These are phyloP conservation scores for Gymnogyps californianus DNA, from an alignment of 2,113 vertebrate genomes.

Conservation along the genomic window DNA sequence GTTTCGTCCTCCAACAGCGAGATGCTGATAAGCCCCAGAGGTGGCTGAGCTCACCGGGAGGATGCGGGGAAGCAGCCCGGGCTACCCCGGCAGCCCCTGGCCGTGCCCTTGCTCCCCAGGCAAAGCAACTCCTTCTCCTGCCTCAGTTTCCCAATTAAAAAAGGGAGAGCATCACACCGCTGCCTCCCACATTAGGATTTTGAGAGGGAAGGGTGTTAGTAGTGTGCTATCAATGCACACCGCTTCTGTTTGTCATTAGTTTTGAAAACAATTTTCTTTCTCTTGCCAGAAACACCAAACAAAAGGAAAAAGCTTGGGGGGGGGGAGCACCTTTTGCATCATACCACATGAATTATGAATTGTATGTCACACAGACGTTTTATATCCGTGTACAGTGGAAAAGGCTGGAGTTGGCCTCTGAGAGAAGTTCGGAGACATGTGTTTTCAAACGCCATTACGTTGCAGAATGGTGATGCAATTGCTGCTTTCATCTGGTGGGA, in stretches of 20 bases:
- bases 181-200: not conserved
- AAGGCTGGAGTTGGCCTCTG: not conserved
- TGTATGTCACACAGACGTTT: not conserved
- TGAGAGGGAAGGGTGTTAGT: not conserved
- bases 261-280: not conserved
- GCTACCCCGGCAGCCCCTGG: rapidly evolving
- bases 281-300: not conserved
- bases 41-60: not conserved
- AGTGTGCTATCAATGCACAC: rapidly evolving
- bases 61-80: not conserved
- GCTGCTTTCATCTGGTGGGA: not conserved
- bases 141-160: not conserved
- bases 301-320: not conserved
- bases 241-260: rapidly evolving
- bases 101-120: not conserved
- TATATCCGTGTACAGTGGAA: not conserved
- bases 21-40: not conserved
- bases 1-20: not conserved
- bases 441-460: not conserved
- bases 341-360: rapidly evolving
- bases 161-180: rapidly evolving
- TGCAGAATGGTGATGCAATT: not conserved
- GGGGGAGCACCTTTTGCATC: not conserved
- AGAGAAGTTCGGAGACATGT: not conserved
- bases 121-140: not conserved